Percentiles rank a stretch among this genome's conserved stretches.
These are phyloP conservation scores for Chelon labrosus DNA, from an alignment of 2,797 vertebrate species.

Conservation along the genomic window DNA sequence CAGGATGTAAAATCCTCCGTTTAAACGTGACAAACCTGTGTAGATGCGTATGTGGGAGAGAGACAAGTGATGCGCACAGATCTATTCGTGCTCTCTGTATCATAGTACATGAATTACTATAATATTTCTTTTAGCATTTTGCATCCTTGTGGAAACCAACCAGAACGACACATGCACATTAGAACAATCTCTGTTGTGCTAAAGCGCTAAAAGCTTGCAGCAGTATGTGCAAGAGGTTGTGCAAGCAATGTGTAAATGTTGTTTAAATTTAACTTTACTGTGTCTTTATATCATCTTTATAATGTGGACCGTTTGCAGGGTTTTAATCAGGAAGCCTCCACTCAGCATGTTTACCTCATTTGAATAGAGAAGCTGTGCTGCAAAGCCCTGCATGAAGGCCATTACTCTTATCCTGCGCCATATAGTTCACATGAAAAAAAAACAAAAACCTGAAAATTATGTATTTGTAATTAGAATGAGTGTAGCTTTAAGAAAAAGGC, in stretches of 20 bases:
- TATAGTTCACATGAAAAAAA: constrained; percentile 44
- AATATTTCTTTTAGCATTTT: too few relatives aligned
- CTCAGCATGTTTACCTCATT: constrained; percentile 59
- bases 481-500: constrained; percentile 50
- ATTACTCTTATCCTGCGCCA: constrained; percentile 46
- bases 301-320: constrained; percentile 19
- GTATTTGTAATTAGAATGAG: constrained; percentile 71
- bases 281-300: constrained; percentile 1
- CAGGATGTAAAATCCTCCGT: constrained; percentile 14
- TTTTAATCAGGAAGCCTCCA: constrained; percentile 35
- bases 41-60: neutral
- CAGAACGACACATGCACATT: too few relatives aligned
- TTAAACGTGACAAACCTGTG: constrained; percentile 23
- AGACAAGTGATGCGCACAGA: constrained; percentile 24
- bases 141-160: too few relatives aligned
- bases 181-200: too few relatives aligned
- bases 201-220: too few relatives aligned
- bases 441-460: constrained; percentile 37
- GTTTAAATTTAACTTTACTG: neutral
- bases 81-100: too few relatives aligned
- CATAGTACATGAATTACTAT: too few relatives aligned
- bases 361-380: constrained; percentile 30
- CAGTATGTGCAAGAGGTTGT: too few relatives aligned
- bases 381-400: constrained; percentile 17
- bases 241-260: neutral